Percentiles rank a stretch among this genome's conserved stretches.
Evolutionary conservation across 1,140 invertebrate genomes (phyloP).

Genomic region (Goniozus legneri): DNA sequence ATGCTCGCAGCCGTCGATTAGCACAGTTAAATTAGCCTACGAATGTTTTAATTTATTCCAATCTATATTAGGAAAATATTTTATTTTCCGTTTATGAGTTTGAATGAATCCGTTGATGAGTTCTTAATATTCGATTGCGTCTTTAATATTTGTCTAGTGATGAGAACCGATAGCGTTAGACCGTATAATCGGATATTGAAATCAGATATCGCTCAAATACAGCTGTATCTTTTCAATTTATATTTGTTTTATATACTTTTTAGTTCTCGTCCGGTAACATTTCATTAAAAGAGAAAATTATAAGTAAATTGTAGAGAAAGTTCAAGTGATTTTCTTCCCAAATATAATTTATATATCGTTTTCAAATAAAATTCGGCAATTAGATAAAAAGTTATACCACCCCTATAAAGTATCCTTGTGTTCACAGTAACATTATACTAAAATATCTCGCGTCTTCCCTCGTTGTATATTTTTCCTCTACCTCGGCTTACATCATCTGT

Average conservation of each 20-base stretch:
- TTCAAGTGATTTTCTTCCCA: not conserved
- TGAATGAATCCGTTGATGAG: too few relatives aligned
- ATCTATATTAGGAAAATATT: too few relatives aligned
- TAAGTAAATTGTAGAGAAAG: constrained; percentile 5
- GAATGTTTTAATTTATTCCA: too few relatives aligned
- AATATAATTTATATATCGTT: not conserved
- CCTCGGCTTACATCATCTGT: constrained; percentile 40
- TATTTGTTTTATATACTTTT: not conserved
- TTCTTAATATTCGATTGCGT: too few relatives aligned
- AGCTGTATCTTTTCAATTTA: constrained; percentile 37
- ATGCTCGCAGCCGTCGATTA: too few relatives aligned
- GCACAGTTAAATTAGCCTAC: too few relatives aligned
- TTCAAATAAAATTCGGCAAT: constrained; percentile 2
- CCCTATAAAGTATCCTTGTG: not conserved
- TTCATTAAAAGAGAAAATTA: constrained; percentile 1
- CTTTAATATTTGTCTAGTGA: too few relatives aligned
- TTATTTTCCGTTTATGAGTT: too few relatives aligned
- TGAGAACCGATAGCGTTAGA: constrained; percentile 24
- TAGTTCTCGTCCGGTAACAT: not conserved
- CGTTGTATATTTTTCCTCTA: constrained; percentile 18
- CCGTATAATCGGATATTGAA: constrained; percentile 39
- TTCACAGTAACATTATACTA: constrained; percentile 37
- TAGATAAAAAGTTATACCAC: not conserved
- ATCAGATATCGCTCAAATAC: constrained; percentile 46
- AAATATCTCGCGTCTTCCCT: constrained; percentile 19